A percentile compares a stretch with the other conserved stretches of the same genome.
phyloP scores from a whole-genome alignment of 2,888 invertebrate genomes.

The Platycheirus albimanus region DNA sequence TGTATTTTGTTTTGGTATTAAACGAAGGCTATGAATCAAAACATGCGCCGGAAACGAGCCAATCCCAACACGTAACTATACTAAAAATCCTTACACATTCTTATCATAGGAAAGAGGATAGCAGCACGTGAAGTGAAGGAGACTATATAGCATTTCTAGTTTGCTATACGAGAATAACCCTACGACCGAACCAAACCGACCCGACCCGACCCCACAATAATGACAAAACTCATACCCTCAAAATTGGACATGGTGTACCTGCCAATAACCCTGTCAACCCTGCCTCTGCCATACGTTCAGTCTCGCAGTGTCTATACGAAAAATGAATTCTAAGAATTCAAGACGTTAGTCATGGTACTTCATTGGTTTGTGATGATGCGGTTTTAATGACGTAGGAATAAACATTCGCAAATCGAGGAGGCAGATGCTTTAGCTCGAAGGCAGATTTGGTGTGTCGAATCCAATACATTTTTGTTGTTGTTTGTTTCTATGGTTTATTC shows the following conservation, averaged over 20 bases:
- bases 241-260: constrained; percentile 25
- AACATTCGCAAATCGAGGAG: constrained; percentile 34
- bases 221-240: constrained; percentile 38
- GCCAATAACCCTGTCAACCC: too few relatives aligned
- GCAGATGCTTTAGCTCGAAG: constrained; percentile 57
- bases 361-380: constrained; percentile 13
- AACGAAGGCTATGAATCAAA: constrained; percentile 32
- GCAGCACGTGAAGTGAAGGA: constrained; percentile 31
- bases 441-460: constrained; percentile 54
- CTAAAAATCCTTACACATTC: constrained; percentile 15
- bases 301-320: background rate
- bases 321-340: constrained; percentile 21
- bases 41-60: constrained; percentile 70
- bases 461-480: constrained; percentile 31
- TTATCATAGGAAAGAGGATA: background rate
- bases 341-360: constrained; percentile 64
- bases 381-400: constrained; percentile 45
- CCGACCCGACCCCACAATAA: constrained; percentile 12
- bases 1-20: constrained; percentile 31
- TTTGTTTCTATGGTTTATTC: constrained; percentile 64
- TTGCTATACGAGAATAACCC: background rate
- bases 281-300: background rate
- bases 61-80: constrained; percentile 42
- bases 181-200: background rate
- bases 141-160: background rate